phyloP scores from a whole-genome alignment of 2,797 vertebrate genomes.

The Crax fasciolata region DNA sequence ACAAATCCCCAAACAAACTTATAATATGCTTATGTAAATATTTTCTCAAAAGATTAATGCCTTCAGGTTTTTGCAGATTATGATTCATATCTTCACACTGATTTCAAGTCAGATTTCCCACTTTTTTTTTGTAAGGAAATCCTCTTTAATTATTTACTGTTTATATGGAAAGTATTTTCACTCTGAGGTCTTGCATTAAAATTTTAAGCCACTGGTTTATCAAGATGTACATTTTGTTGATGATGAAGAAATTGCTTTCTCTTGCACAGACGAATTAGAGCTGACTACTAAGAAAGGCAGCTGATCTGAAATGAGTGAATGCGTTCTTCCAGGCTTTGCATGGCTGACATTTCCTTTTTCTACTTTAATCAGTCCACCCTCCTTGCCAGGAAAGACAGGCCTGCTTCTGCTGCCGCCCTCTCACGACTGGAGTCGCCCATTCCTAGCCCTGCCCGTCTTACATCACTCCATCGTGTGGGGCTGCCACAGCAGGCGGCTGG shows the following conservation, averaged over 20 bases:
- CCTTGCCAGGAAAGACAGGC: neutral
- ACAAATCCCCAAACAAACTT: slow-evolving; percentile 42
- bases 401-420: neutral
- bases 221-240: neutral
- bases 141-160: slow-evolving; percentile 50
- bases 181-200: slow-evolving; percentile 22
- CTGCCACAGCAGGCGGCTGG: neutral
- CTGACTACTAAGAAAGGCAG: neutral
- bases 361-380: neutral
- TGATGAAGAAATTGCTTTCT: neutral
- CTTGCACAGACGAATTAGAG: neutral
- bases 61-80: slow-evolving; percentile 39
- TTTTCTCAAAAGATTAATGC: slow-evolving; percentile 61
- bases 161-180: slow-evolving; percentile 34
- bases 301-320: neutral
- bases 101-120: slow-evolving; percentile 45
- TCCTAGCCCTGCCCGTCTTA: neutral
- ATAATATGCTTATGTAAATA: slow-evolving; percentile 55
- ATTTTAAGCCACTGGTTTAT: slow-evolving; percentile 43
- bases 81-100: neutral
- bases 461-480: fast-evolving
- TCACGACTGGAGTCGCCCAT: neutral
- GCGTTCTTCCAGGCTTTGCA: neutral
- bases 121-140: slow-evolving; percentile 28
- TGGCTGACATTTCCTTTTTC: neutral